A percentile compares a stretch with the other conserved stretches of the same genome.
Conservation (phyloP, 2,797 vertebrate genomes). For the Tapera naevia region DNA sequence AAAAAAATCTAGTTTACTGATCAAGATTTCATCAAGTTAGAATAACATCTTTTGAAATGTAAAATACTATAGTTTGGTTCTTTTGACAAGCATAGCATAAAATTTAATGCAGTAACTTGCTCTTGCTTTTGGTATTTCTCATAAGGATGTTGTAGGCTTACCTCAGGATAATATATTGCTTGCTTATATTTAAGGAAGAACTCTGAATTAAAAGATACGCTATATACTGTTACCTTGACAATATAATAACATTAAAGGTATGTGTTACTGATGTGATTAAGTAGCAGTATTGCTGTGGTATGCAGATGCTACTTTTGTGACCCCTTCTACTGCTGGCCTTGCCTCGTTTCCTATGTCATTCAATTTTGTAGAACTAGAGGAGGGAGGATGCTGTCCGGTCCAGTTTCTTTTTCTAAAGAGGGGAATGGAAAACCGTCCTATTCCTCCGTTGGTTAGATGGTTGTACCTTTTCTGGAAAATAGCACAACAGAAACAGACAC, state of each 20-base stretch:
- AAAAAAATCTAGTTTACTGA: not conserved
- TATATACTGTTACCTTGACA: not conserved
- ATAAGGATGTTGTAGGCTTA: not conserved
- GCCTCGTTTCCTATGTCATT: not conserved
- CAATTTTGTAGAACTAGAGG: not conserved
- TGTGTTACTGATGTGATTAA: not conserved
- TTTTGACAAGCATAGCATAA: not conserved
- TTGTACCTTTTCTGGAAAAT: not conserved
- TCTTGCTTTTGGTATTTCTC: not conserved
- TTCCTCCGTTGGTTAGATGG: not conserved
- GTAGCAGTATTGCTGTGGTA: not conserved
- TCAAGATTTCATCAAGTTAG: not conserved
- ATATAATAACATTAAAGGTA: not conserved
- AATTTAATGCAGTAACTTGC: not conserved
- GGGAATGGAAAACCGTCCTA: not conserved
- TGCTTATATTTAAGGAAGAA: not conserved
- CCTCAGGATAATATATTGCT: not conserved
- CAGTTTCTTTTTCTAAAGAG: not conserved
- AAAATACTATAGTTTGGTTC: fast-evolving
- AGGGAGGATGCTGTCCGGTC: not conserved
- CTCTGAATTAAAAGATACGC: not conserved
- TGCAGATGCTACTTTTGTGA: not conserved
- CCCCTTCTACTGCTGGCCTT: not conserved
- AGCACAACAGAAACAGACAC: not conserved
- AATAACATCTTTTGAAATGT: not conserved